A percentile compares a stretch with the other conserved stretches of the same genome.
Evolutionary conservation across 2,113 vertebrate species (phyloP).

Genomic region (Apodemus sylvaticus): DNA sequence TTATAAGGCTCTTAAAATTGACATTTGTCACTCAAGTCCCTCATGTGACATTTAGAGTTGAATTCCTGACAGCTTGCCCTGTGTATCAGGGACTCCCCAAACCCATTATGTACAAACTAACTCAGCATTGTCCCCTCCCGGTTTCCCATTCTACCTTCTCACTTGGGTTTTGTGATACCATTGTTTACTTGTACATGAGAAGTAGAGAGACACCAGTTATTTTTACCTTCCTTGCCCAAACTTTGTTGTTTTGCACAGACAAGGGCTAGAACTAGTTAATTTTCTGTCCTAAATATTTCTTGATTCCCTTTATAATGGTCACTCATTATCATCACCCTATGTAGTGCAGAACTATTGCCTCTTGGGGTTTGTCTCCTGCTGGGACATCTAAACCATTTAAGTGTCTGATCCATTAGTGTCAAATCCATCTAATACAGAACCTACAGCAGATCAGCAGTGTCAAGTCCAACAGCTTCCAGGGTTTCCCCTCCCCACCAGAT

Average conservation of each 20-base stretch:
- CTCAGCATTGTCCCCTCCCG: not conserved
- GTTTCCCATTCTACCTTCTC: not conserved
- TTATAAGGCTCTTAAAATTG: not conserved
- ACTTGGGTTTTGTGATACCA: accelerated
- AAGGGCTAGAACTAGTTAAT: not conserved
- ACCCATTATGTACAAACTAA: not conserved
- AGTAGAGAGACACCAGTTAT: not conserved
- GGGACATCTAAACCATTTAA: not conserved
- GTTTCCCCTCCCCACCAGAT: not conserved
- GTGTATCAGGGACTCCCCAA: not conserved
- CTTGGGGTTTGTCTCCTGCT: not conserved
- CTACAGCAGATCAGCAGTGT: not conserved
- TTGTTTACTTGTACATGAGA: not conserved
- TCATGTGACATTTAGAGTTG: not conserved
- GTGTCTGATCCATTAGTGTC: not conserved
- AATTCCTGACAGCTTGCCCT: not conserved
- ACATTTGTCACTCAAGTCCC: not conserved
- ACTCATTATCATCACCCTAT: no score
- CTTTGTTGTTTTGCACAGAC: not conserved
- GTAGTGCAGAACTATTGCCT: not conserved
- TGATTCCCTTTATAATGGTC: not conserved
- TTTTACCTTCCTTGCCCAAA: not conserved
- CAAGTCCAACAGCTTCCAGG: not conserved
- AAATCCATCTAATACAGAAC: not conserved
- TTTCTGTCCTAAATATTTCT: not conserved